Base-by-base conservation (phyloP, 2,113 vertebrate species). In the Toxotes chatareus region DNA sequence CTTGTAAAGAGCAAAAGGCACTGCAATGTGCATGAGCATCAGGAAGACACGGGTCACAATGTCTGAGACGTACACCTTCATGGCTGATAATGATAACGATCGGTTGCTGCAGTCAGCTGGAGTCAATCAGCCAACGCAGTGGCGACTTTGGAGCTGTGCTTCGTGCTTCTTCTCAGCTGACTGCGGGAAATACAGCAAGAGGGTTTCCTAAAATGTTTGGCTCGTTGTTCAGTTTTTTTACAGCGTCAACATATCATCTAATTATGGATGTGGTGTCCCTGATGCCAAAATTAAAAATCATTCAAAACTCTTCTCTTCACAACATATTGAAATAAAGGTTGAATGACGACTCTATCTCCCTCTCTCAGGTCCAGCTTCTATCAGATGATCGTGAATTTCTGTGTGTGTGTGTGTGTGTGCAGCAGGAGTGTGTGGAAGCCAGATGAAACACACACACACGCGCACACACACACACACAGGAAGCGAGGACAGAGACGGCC, bases 371-470 rank as follows among this genome's bases (percentile, higher is more conserved):
- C 57, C 5, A 0, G 63, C 56, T 57, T 74, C 56, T 64, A 13
- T 67, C 49, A 74, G 55, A 32, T 44, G 34, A 46, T 56, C 32
- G 19, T 40, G 40, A 23, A 36, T 56, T 4, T 53, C 27, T 42
- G 65, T 32, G 27, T 27, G 27, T 53, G 38, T 42, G 65, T 32
- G 42, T 51, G 46, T 17, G 38, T 32, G 16, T 31, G 55, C 12
- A 23, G 57, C 27, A n/a, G 42, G 49, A 53, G 70, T 73, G 42
- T 51, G 23, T 55, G 31, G 12, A 59, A 66, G 47, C 21, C 27
- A 9, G 67, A 14, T 11, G 0, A 60, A 13, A 73, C 67, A 79
- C 73, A 44, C 55, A 65, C 40, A 73, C 16, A 51, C 27, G 27
- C 1, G 27, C 27, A 27, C 27, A 27, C 27, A 73, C 67, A 79